phyloP scores from a whole-genome alignment of 2,113 vertebrate genomes.

The Micromys minutus region DNA sequence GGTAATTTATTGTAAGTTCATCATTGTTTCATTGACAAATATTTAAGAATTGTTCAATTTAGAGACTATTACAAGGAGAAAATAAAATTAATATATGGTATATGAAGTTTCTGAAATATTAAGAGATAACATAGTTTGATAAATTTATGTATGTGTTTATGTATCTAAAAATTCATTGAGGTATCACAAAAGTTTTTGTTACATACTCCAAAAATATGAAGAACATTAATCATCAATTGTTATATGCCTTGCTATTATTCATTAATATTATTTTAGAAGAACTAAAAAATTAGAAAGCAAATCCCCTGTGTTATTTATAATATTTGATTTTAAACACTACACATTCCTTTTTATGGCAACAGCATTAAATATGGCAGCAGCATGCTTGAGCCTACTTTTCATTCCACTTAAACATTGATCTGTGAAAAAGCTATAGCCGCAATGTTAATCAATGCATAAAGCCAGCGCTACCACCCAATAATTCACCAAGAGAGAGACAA shows the following conservation, averaged over 20 bases:
- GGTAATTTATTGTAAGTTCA: neutral
- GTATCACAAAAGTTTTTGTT: neutral
- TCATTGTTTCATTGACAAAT: neutral
- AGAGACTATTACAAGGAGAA: neutral
- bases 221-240: neutral
- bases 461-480: constrained; percentile 56
- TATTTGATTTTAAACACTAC: constrained; percentile 64
- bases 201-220: neutral
- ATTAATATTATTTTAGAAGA: constrained; percentile 45
- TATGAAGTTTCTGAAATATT: neutral
- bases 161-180: neutral
- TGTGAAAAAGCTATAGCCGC: constrained; percentile 62
- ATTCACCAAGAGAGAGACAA: constrained; percentile 70
- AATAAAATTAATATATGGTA: neutral
- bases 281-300: constrained; percentile 63
- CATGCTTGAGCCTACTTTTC: constrained; percentile 63
- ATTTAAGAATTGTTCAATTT: neutral
- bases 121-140: neutral
- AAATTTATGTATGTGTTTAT: neutral
- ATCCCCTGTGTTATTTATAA: constrained; percentile 63
- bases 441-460: constrained; percentile 73
- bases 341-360: constrained; percentile 47
- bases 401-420: constrained; percentile 73
- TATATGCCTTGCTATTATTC: neutral
- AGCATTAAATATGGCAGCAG: constrained; percentile 65